Base-by-base conservation (phyloP, 2,888 invertebrate genomes). In the Gymnosoma rotundatum region DNA sequence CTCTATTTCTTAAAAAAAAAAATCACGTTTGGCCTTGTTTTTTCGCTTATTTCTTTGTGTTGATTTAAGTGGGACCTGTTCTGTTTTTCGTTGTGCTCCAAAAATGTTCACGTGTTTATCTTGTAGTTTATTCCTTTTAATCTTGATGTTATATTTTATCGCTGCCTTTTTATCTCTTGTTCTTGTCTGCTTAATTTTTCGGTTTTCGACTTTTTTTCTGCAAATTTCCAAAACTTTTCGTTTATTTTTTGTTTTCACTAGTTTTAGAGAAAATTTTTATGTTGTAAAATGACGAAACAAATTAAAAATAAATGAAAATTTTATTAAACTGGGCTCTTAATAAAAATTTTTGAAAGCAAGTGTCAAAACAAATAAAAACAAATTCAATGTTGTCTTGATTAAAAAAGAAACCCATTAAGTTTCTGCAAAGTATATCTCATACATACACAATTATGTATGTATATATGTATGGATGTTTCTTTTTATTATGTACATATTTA, bases 361-460 rank as follows among this genome's bases (percentile, higher is more conserved):
- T 87, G 86, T 86, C 81, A 86, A 14, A 48, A 42, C 67, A 86
- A 66, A 45, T 61, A 63, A 58, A 38, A 4, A 20, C 14, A 42
- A 67, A 60, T 74, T 64, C 87, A 87, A 85, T 83, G 87, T 81
- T 83, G 79, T 78, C 87, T 86, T 63, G 86, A 86, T 84, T 78
- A 25, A 12, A 79, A 75, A 25, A 25, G 36, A 56, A 63, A 66
- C 14, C 12, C 42, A 10, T 42, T 1, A 5, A 42, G 12, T 42
- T 42, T 10, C 42, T 42, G 42, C 42, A 42, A 42, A 42, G 42
- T 42, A 12, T 42, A 12, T 42, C 12, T 42, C 32, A 32, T 8
- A 32, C 7, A 32, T 32, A 8, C 6, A 32, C 7, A 32, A 5
- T 5, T 32, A 32, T 32, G 6, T 32, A 32, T 7, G 7, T 32